Conservation (phyloP, 2,113 vertebrate species). For the Lycaon pictus region DNA sequence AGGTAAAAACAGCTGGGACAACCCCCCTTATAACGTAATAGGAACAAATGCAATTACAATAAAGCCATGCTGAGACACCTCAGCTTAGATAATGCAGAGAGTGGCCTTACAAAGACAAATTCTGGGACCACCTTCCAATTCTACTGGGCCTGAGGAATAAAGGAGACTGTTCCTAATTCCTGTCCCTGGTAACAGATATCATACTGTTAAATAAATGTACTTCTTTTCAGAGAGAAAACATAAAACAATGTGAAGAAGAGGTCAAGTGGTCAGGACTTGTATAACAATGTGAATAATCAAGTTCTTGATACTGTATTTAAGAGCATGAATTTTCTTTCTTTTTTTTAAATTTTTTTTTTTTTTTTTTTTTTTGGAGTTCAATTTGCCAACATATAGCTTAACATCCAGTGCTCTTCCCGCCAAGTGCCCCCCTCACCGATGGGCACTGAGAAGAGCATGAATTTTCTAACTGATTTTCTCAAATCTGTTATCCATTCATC, state of each 20-base stretch:
- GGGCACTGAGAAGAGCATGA: neutral
- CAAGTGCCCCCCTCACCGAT: too few relatives aligned
- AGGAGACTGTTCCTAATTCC: neutral
- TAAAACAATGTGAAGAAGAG: neutral
- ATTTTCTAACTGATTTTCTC: constrained; percentile 16
- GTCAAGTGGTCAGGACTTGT: neutral
- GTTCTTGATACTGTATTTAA: neutral
- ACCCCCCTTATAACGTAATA: neutral
- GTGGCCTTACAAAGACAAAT: neutral
- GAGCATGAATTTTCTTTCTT: neutral
- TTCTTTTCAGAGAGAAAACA: neutral
- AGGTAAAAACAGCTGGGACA: neutral
- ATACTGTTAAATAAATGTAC: neutral
- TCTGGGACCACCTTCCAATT: neutral
- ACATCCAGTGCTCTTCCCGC: too few relatives aligned
- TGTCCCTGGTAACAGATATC: neutral
- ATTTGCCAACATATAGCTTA: too few relatives aligned
- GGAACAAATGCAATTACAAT: neutral
- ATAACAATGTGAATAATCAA: neutral
- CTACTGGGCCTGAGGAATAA: neutral
- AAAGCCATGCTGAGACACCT: neutral
- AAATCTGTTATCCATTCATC: neutral
- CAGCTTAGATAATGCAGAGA: neutral
- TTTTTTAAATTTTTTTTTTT: too few relatives aligned
- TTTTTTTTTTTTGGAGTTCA: too few relatives aligned